These are phyloP conservation scores for Cervus canadensis DNA, from an alignment of 2,113 vertebrate genomes.

Conservation along the genomic window DNA sequence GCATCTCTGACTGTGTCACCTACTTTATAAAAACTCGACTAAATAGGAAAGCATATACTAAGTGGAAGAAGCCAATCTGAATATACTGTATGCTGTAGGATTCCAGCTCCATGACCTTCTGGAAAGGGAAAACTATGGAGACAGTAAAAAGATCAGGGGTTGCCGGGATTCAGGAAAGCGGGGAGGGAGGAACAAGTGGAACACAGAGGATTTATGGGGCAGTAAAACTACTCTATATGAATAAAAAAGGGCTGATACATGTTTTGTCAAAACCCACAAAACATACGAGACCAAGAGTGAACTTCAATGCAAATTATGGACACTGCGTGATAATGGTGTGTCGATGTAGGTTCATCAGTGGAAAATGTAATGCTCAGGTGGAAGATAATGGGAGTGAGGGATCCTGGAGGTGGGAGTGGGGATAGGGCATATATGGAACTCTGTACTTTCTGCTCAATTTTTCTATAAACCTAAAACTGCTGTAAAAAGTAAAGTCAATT, in stretches of 20 bases:
- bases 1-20: background rate
- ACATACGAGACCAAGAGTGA: background rate
- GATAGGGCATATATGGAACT: background rate
- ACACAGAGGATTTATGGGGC: background rate
- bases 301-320: background rate
- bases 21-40: background rate
- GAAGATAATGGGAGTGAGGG: accelerated
- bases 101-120: background rate
- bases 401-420: accelerated
- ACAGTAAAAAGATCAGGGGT: background rate
- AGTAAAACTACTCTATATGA: background rate
- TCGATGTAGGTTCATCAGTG: background rate
- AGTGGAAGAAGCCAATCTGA: background rate
- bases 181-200: background rate
- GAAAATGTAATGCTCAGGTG: accelerated
- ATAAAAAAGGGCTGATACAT: background rate
- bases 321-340: background rate
- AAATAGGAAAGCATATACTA: background rate
- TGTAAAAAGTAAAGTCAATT: background rate
- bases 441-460: background rate
- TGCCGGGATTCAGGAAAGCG: no score
- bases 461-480: background rate
- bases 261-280: background rate
- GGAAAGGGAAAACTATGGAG: background rate
- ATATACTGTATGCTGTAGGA: background rate